Percentiles rank a stretch among this genome's conserved stretches.
phyloP scores from a whole-genome alignment of 2,113 vertebrate genomes.

The Eretmochelys imbricata region DNA sequence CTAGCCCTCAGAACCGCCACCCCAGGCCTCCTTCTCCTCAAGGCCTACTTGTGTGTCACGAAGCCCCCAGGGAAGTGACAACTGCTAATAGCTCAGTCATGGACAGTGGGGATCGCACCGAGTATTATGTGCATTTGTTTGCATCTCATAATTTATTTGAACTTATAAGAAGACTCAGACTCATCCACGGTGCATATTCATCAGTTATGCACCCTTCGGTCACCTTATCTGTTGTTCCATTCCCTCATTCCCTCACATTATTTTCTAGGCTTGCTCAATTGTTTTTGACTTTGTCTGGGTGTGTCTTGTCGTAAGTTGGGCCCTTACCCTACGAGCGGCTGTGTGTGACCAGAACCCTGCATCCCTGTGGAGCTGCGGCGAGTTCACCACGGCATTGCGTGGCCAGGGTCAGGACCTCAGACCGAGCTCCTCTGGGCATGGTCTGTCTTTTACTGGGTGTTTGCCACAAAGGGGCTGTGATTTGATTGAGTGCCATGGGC shows the following conservation, averaged over 20 bases:
- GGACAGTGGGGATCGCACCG: background rate
- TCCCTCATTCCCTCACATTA: background rate
- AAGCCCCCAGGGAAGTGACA: background rate
- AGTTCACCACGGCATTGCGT: too few relatives aligned
- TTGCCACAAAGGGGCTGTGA: background rate
- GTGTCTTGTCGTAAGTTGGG: background rate
- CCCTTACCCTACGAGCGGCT: background rate
- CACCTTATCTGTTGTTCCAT: background rate
- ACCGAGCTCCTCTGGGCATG: background rate
- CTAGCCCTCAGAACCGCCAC: background rate
- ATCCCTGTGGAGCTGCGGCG: background rate
- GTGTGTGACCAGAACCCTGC: background rate
- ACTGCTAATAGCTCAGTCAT: background rate
- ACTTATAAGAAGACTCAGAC: background rate
- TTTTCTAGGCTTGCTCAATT: background rate
- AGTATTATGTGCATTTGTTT: background rate
- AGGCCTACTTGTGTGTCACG: too few relatives aligned
- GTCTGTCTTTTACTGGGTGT: background rate
- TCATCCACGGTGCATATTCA: too few relatives aligned
- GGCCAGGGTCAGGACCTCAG: too few relatives aligned
- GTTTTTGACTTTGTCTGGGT: background rate
- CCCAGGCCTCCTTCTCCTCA: background rate
- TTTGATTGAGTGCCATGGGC: background rate
- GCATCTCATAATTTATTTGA: background rate
- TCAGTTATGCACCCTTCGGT: too few relatives aligned